Conservation (phyloP, 2,113 vertebrate species). For the Dipodomys spectabilis region DNA sequence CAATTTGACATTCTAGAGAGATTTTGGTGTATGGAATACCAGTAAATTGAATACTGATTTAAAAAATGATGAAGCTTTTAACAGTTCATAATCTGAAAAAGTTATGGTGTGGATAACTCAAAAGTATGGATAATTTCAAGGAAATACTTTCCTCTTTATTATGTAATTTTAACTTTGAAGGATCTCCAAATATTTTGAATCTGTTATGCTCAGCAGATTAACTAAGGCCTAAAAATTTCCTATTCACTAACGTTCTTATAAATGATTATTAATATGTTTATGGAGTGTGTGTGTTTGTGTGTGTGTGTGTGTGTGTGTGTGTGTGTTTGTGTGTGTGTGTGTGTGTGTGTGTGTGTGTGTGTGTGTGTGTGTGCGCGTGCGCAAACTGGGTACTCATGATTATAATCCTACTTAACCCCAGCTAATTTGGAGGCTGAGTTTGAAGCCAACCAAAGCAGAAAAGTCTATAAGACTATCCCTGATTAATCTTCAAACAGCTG, state of each 20-base stretch:
- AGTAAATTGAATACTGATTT: neutral
- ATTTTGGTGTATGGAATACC: neutral
- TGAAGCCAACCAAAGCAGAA: too few species aligned
- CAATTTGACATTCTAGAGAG: neutral
- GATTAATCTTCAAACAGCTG: too few species aligned
- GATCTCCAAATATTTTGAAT: neutral
- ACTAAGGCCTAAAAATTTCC: neutral
- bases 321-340: too few species aligned
- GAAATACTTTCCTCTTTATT: neutral
- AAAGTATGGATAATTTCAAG: neutral
- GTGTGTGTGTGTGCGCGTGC: too few species aligned
- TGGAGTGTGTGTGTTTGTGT: too few species aligned
- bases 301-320: too few species aligned
- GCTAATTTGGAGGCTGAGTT: too few species aligned
- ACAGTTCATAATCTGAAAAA: neutral
- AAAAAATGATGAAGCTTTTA: neutral
- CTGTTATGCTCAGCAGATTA: neutral
- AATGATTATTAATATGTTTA: neutral
- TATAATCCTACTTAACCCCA: too few species aligned
- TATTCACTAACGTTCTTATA: conserved; percentile 5
- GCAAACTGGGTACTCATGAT: too few species aligned
- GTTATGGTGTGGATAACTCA: neutral
- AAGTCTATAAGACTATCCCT: too few species aligned
- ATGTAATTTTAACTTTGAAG: neutral
- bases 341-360: too few species aligned